phyloP scores from a whole-genome alignment of 1,140 invertebrate species.

The Phthorimaea operculella region DNA sequence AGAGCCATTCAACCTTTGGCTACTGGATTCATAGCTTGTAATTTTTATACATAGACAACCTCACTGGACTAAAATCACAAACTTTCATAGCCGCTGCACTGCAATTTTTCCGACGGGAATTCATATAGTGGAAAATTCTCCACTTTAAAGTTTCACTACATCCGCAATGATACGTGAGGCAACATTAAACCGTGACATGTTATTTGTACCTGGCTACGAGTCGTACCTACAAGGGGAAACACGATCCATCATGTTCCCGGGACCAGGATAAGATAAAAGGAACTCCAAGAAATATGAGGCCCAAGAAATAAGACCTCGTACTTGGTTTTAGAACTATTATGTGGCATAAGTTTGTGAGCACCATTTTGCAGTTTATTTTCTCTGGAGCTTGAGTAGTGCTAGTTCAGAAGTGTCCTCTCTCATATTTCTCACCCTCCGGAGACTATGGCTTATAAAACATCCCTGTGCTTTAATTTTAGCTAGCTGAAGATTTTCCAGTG shows the following conservation, averaged over 20 bases:
- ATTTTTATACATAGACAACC: too few relatives aligned
- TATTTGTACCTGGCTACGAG: neutral
- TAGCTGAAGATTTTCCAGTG: too few relatives aligned
- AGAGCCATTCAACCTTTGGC: too few relatives aligned
- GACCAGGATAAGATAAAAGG: neutral
- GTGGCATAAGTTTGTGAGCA: neutral
- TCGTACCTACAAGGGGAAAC: neutral
- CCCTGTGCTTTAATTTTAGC: too few relatives aligned
- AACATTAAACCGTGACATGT: neutral
- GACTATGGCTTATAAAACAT: too few relatives aligned
- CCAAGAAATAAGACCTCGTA: neutral
- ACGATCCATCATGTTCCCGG: neutral
- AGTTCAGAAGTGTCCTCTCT: too few relatives aligned
- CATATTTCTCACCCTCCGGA: too few relatives aligned
- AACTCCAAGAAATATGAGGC: neutral
- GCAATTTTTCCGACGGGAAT: too few relatives aligned
- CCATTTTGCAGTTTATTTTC: constrained; percentile 4
- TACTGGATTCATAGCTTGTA: too few relatives aligned
- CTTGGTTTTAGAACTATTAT: constrained; percentile 3
- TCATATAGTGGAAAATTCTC: neutral
- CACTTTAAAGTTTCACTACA: neutral
- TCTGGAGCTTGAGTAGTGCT: neutral
- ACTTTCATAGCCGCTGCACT: too few relatives aligned
- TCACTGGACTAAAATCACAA: too few relatives aligned
- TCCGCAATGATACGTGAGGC: neutral